Percentiles rank a stretch among this genome's conserved stretches.
Conservation (phyloP, 2,113 vertebrate species). For the Thunnus maccoyii region DNA sequence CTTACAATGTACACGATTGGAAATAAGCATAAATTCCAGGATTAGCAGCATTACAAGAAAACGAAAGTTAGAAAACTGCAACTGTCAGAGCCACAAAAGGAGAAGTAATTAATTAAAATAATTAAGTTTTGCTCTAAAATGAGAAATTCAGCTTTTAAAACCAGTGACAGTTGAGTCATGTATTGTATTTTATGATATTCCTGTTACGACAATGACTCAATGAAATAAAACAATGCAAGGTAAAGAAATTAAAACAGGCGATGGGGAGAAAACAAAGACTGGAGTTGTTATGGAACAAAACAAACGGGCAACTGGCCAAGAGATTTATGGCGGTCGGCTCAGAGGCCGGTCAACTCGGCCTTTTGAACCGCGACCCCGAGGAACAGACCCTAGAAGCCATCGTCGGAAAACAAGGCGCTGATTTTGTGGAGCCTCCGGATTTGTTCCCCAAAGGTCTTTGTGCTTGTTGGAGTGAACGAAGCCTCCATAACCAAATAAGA, state of each 20-base stretch:
- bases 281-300: constrained; percentile 8
- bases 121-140: too few species aligned
- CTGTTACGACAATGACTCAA: background rate
- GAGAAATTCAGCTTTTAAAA: too few species aligned
- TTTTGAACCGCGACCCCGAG: constrained; percentile 47
- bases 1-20: too few species aligned
- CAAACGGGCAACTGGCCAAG: constrained; percentile 2
- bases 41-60: too few species aligned
- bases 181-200: background rate
- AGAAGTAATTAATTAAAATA: too few species aligned
- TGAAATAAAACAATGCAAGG: too few species aligned
- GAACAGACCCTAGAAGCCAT: constrained; percentile 19
- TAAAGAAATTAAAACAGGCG: background rate
- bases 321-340: constrained; percentile 34
- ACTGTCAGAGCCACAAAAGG: too few species aligned
- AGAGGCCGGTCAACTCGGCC: constrained; percentile 19
- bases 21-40: too few species aligned
- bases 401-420: background rate
- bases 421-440: constrained; percentile 21
- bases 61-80: too few species aligned
- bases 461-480: constrained; percentile 53
- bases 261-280: background rate
- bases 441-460: constrained; percentile 47
- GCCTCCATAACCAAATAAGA: constrained; percentile 78
- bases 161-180: too few species aligned